Evolutionary conservation across 2,113 vertebrate species (phyloP).

Genomic region (Poecile atricapillus): DNA sequence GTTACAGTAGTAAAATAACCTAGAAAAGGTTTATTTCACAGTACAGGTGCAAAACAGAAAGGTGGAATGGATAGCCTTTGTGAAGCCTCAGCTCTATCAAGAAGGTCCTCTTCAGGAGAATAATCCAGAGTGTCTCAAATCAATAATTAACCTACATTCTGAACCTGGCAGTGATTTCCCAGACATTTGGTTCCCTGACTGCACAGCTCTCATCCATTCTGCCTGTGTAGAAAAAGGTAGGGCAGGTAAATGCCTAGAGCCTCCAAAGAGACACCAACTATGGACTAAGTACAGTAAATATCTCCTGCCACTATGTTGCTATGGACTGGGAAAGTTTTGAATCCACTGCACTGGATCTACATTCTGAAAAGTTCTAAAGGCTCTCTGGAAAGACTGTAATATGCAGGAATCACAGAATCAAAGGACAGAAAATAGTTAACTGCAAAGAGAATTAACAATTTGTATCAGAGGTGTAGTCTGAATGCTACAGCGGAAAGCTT

Average conservation of each 20-base stretch:
- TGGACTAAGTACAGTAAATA: neutral
- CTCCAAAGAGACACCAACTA: neutral
- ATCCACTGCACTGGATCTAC: neutral
- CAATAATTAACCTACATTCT: neutral
- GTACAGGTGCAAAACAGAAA: neutral
- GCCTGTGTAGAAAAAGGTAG: neutral
- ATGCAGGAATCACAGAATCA: neutral
- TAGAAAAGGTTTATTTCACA: neutral
- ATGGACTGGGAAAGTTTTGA: neutral
- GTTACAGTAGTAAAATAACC: neutral
- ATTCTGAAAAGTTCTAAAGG: neutral
- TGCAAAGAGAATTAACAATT: neutral
- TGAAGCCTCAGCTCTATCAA: neutral
- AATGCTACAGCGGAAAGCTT: neutral
- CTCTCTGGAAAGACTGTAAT: neutral
- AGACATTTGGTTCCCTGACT: neutral
- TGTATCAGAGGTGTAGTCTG: neutral
- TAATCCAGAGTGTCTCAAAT: neutral
- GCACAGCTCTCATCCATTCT: neutral
- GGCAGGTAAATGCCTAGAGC: neutral
- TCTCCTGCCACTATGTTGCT: neutral
- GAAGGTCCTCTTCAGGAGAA: neutral
- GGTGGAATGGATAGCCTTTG: neutral
- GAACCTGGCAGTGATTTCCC: neutral
- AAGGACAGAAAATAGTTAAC: neutral